Base-by-base conservation (phyloP, 2,113 vertebrate species). In the Macrotus californicus region DNA sequence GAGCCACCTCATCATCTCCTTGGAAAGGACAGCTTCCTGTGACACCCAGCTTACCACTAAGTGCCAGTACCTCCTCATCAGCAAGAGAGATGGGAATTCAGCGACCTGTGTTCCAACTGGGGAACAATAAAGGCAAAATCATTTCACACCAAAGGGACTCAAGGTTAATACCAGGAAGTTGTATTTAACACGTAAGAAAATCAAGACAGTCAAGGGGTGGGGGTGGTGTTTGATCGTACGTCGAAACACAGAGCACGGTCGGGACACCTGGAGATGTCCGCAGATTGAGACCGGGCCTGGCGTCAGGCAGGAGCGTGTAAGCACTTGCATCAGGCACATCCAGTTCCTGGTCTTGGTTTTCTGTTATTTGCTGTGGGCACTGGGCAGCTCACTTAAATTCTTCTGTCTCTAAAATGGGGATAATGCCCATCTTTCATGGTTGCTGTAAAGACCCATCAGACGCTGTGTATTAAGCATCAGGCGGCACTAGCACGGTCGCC, bases 271-370 rank as follows among this genome's bases (percentile, higher is more conserved):
- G 41, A 10, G 36, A 52, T 16, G n/a, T 5, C 34, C 31, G 5
- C 14, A 34, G 34, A 66, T 7, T 6, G 13, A 50, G 66, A 22
- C 29, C 26, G 34, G 22, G 50, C 83, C 31, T 69, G 24, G 66
- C 0, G 0, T 1, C 0, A 0, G n/a, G 75, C 36, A 24, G 31
- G 18, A 13, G 73, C 26, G 7, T 5, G 0, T 2, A 7, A 36
- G 70, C 4, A 4, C 36, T 16, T 9, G 50, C 41, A 24, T n/a
- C 39, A 39, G 41, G 31, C 26, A 6, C 18, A 56, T 77, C 90
- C 72, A 14, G 48, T 36, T 72, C 56, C 46, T 41, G 48, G 34
- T n/a, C 70, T 48, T 6, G 16, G 34, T 48, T 61, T 77, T 91
- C 59, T 82, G 31, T 66, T 88, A 50, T n/a, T 39, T 67, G n/a